phyloP scores from a whole-genome alignment of 2,113 vertebrate genomes.

The human (Homo sapiens) region GRCh38 chr11:94632001-94632500 shows the following conservation, averaged over 20 bases:
- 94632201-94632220: neutral
- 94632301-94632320: neutral
- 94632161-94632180: neutral
- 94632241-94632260: neutral
- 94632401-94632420: neutral
- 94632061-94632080: neutral
- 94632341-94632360: neutral
- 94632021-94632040: neutral
- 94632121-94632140: neutral
- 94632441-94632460: neutral
- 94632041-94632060: neutral
- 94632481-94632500: neutral
- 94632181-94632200: neutral
- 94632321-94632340: neutral
- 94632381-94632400: neutral
- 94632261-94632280: neutral
- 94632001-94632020: neutral
- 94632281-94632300: neutral
- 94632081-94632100: neutral
- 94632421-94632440: neutral
- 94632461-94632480: constrained; percentile 1
- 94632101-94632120: neutral
- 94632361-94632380: neutral
- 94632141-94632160: neutral
- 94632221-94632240: neutral